Evolutionary conservation across 2,113 vertebrate genomes (phyloP).

Genomic region (Lepus europaeus): DNA sequence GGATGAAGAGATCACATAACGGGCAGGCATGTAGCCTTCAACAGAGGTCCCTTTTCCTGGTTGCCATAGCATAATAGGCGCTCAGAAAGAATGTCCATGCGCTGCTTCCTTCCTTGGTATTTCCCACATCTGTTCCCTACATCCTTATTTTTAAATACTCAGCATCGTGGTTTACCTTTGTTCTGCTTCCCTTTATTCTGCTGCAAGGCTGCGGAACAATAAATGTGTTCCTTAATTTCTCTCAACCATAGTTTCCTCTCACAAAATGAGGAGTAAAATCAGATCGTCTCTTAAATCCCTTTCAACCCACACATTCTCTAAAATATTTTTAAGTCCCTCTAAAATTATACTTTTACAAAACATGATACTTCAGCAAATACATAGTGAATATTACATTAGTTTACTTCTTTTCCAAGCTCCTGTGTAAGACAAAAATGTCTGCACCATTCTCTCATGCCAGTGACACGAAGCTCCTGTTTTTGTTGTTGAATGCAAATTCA

Average conservation of each 20-base stretch:
- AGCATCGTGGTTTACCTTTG: background rate
- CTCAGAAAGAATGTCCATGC: background rate
- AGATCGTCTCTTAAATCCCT: slow-evolving; percentile 18
- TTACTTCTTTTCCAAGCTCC: slow-evolving; percentile 30
- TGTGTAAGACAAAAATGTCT: background rate
- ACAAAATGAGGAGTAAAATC: background rate
- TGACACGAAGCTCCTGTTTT: background rate
- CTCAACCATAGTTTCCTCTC: background rate
- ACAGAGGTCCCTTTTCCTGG: background rate
- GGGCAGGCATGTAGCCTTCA: background rate
- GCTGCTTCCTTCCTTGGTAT: background rate
- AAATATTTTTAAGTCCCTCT: background rate
- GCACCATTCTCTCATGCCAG: background rate
- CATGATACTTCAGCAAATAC: background rate
- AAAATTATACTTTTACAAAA: slow-evolving; percentile 45
- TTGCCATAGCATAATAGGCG: background rate
- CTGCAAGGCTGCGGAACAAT: background rate
- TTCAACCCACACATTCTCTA: background rate
- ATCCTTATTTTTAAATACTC: background rate
- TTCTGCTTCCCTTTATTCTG: background rate
- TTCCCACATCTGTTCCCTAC: background rate
- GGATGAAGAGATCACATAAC: background rate
- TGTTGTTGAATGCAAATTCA: background rate
- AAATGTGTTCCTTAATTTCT: background rate
- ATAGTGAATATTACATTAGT: background rate